Percentiles rank a stretch among this genome's conserved stretches.
Evolutionary conservation across 2,797 vertebrate species (phyloP).

Genomic region (Distichodus sexfasciatus): DNA sequence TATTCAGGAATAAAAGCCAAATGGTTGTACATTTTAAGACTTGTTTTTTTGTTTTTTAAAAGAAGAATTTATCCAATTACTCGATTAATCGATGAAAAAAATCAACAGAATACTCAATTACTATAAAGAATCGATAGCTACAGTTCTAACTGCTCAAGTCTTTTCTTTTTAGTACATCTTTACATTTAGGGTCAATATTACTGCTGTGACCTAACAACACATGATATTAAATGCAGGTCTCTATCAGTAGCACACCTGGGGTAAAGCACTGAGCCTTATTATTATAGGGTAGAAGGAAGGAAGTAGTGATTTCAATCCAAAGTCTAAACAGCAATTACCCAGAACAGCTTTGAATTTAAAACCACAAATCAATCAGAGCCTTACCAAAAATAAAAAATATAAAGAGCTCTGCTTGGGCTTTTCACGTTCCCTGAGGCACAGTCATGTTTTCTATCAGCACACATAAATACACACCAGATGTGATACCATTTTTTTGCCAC

Average conservation of each 20-base stretch:
- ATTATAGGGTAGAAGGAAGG: constrained; percentile 18
- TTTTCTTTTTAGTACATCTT: no score
- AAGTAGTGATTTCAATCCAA: constrained; percentile 6
- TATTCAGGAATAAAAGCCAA: no score
- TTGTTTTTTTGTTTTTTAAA: no score
- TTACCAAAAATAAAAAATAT: constrained; percentile 29
- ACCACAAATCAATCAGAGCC: constrained; percentile 25
- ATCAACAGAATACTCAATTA: no score
- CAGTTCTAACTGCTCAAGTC: no score
- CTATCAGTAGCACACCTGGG: constrained; percentile 1
- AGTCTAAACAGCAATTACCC: constrained; percentile 35
- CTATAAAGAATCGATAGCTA: no score
- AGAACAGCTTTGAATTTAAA: constrained; percentile 15
- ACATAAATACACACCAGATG: background rate
- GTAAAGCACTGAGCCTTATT: constrained; percentile 1
- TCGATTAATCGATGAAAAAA: no score
- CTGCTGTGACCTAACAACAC: no score
- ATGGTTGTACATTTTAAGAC: no score
- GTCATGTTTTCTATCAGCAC: background rate
- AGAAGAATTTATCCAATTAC: no score
- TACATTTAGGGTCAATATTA: no score
- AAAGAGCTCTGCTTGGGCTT: background rate
- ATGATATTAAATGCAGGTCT: background rate
- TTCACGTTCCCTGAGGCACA: background rate
- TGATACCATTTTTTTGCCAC: background rate